These are phyloP conservation scores for Eretmochelys imbricata DNA, from an alignment of 2,113 vertebrate species.

Conservation along the genomic window DNA sequence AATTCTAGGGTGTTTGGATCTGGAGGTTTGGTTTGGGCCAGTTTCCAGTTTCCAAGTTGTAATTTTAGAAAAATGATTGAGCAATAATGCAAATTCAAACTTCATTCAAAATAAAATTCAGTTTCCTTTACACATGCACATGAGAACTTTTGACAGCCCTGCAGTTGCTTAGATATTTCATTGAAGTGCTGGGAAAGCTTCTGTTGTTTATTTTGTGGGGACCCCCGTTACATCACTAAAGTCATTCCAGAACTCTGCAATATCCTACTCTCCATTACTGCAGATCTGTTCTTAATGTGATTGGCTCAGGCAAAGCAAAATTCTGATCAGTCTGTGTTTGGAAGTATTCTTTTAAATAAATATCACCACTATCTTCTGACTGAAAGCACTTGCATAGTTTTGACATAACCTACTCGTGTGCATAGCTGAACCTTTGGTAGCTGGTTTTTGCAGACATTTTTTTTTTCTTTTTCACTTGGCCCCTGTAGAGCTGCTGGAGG, in stretches of 20 bases:
- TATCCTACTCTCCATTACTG: constrained; percentile 33
- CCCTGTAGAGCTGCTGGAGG: constrained; percentile 74
- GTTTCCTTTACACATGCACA: constrained; percentile 61
- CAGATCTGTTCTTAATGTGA: constrained; percentile 32
- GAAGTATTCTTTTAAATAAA: constrained; percentile 41
- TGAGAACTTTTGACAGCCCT: constrained; percentile 67
- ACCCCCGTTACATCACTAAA: constrained; percentile 62
- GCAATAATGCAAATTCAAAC: constrained; percentile 53
- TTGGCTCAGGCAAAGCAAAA: constrained; percentile 50
- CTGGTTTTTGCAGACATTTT: constrained; percentile 27
- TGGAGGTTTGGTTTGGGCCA: not conserved
- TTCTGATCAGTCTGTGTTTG: not conserved
- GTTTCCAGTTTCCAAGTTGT: constrained; percentile 62
- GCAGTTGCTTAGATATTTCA: constrained; percentile 68
- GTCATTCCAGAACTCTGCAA: constrained; percentile 47
- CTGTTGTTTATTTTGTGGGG: constrained; percentile 62
- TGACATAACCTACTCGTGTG: constrained; percentile 28
- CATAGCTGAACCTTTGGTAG: constrained; percentile 39
- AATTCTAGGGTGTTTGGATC: not conserved
- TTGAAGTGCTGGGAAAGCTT: constrained; percentile 53
- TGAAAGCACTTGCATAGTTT: constrained; percentile 30
- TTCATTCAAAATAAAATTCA: constrained; percentile 64
- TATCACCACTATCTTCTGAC: not conserved
- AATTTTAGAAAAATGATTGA: constrained; percentile 60
- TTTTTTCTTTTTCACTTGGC: constrained; percentile 18